Evolutionary conservation across 2,797 vertebrate species (phyloP), one percentile per base, ranked within the genome.

Genomic region (Eidolon dupreanum): DNA sequence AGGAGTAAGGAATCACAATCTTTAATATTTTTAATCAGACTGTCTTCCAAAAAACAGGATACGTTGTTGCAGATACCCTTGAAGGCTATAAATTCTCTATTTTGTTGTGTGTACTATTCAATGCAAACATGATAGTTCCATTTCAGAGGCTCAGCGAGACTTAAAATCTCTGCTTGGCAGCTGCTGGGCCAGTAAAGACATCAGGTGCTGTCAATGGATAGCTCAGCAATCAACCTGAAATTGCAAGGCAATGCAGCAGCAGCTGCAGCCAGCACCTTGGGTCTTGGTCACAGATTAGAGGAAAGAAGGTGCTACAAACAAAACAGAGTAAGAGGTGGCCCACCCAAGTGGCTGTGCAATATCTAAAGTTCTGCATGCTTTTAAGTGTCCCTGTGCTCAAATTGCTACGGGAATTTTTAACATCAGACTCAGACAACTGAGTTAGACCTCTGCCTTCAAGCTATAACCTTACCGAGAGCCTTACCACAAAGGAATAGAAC

Each of bases 1-100:
- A 0, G 5, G 51, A 49, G n/a, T 38, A 63, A 83, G 57, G 55
- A 73, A 57, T 84, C 87, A 38, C 24, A 43, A 65, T 96, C 95
- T 96, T 85, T 93, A 97, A 95, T 93, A 97, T 93, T 97, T 97
- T 95, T 96, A 97, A 96, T 96, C 96, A 95, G 92, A 36, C 88
- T 93, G 57, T 95, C 66, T 53, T 89, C 87, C 51, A 19, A 49
- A 41, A 84, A 84, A 96, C 92, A 85, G 84, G 55, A 95, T 90
- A 82, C 81, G 88, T 87, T 49, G 49, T 63, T 93, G 81, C 82
- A 78, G 82, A 94, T 85, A 73, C 59, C 46, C 83, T 61, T 77
- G 66, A 55, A 95, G 96, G 59, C 95, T 95, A 65, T 79, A 92
- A 66, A 94, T 94, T 81, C 93, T 85, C 95, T 90, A 77, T 94